Conservation (phyloP, 1,140 invertebrate species). For the Maniola jurtina region DNA sequence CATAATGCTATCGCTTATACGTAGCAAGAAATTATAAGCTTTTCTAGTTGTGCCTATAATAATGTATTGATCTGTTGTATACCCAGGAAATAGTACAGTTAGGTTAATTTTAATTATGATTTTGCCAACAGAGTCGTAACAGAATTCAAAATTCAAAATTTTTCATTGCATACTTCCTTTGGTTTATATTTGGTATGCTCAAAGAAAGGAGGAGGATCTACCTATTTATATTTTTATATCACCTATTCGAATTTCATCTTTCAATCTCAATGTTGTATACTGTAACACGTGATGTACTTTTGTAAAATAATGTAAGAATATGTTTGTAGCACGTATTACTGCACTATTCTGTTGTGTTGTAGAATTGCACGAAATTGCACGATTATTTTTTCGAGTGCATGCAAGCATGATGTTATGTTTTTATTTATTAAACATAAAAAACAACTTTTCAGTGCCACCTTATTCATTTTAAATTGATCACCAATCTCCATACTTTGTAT, state of each 20-base stretch:
- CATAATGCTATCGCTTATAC: conserved; percentile 7
- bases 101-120: conserved; percentile 22
- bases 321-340: conserved; percentile 24
- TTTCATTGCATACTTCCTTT: conserved; percentile 51
- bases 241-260: conserved; percentile 18
- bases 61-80: neutral
- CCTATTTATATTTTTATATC: conserved; percentile 13
- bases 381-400: conserved; percentile 21
- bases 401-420: conserved; percentile 28
- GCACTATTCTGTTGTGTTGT: conserved; percentile 33
- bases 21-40: conserved; percentile 9
- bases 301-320: conserved; percentile 7
- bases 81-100: neutral
- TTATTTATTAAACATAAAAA: conserved; percentile 5
- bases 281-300: conserved; percentile 1
- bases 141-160: conserved; percentile 74
- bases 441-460: no score
- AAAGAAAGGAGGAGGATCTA: conserved; percentile 72
- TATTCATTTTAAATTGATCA: no score
- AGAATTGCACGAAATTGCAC: conserved; percentile 33
- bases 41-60: conserved; percentile 8
- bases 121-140: conserved; percentile 68
- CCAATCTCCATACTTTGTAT: neutral
- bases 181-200: conserved; percentile 69
- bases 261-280: conserved; percentile 1